Evolutionary conservation across 2,888 invertebrate species (phyloP).

Genomic region (Amphiduros pacificus): DNA sequence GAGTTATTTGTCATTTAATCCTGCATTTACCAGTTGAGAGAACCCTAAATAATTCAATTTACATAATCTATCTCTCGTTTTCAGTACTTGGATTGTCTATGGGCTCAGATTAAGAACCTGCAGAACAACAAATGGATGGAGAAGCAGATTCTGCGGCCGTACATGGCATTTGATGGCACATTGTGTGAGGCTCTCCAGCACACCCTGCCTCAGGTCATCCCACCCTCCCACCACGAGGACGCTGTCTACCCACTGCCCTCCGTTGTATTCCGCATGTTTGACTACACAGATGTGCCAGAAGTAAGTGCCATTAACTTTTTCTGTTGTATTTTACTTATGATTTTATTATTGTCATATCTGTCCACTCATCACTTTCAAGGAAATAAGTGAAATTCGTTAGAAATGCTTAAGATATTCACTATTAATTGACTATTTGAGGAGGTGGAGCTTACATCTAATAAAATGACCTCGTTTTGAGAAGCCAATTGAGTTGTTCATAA

Average conservation of each 20-base stretch:
- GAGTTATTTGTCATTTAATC: no score
- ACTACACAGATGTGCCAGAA: conserved; percentile 97
- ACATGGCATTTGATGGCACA: conserved; percentile 88
- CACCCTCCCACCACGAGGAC: conserved; percentile 89
- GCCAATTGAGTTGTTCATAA: no score
- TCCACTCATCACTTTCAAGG: no score
- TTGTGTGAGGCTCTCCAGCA: conserved; percentile 95
- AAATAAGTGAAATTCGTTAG: no score
- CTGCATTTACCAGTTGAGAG: no score
- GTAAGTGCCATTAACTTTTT: conserved; percentile 23
- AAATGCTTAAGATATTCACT: no score
- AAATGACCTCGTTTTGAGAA: no score
- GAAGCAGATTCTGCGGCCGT: conserved; percentile 92
- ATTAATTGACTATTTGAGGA: no score
- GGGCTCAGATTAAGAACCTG: conserved; percentile 90
- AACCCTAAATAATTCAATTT: no score
- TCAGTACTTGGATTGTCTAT: conserved; percentile 89
- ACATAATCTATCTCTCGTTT: conserved; percentile 16
- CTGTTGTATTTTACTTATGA: no score
- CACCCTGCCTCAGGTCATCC: conserved; percentile 85
- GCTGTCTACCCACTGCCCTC: conserved; percentile 92
- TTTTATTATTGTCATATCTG: no score
- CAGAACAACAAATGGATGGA: conserved; percentile 95
- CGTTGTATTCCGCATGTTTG: conserved; percentile 92
- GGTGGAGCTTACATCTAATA: no score